A percentile compares a stretch with the other conserved stretches of the same genome.
phyloP scores from a whole-genome alignment of 2,888 invertebrate species.

The Acanthosepion lycidas region DNA sequence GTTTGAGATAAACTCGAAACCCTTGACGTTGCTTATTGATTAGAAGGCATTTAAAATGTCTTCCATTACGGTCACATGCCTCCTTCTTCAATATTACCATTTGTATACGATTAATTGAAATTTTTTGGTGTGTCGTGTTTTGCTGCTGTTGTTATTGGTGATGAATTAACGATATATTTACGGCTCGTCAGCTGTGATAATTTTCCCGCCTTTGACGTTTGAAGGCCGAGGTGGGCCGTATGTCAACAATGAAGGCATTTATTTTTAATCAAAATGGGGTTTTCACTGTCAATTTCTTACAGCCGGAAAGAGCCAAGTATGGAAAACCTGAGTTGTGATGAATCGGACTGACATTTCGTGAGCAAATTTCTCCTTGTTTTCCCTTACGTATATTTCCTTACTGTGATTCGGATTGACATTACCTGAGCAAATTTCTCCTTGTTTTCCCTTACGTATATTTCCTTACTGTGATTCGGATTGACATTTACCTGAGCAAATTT shows the following conservation, averaged over 20 bases:
- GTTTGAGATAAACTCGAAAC: too few species aligned
- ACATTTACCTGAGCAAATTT: neutral
- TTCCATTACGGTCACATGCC: too few species aligned
- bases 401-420: neutral
- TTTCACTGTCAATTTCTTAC: neutral
- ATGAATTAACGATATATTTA: neutral
- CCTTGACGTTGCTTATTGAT: too few species aligned
- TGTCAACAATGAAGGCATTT: neutral
- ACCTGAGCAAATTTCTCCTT: neutral
- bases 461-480: neutral
- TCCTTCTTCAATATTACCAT: too few species aligned
- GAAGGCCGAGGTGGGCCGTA: neutral
- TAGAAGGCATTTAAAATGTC: too few species aligned
- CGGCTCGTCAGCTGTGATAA: neutral
- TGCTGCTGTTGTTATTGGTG: neutral
- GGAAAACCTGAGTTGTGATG: neutral
- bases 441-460: neutral
- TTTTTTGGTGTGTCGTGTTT: too few species aligned
- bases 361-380: neutral
- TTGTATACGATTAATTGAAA: too few species aligned
- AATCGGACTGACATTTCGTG: neutral
- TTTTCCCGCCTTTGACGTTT: neutral
- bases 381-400: neutral
- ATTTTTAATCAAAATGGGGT: neutral
- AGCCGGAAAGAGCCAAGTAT: constrained; percentile 6